phyloP scores from a whole-genome alignment of 2,888 invertebrate species.

The Acheta domesticus region DNA sequence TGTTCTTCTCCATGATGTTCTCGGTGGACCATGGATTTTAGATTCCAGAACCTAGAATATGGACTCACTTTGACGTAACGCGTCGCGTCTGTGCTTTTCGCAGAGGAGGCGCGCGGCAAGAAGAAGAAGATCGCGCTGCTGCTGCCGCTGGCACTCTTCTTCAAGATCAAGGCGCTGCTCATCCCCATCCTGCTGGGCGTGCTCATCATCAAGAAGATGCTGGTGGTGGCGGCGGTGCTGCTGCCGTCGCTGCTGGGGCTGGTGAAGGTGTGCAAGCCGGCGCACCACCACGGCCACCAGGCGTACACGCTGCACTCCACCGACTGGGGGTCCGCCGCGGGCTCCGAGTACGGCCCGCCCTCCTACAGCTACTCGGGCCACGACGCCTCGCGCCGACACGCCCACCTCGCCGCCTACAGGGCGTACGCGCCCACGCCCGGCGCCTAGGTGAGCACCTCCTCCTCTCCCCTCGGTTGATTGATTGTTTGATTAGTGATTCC shows the following conservation, averaged over 20 bases:
- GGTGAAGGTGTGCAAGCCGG: constrained; percentile 48
- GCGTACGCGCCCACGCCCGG: not conserved
- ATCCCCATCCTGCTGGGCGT: constrained; percentile 61
- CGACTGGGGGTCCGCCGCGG: constrained; percentile 24
- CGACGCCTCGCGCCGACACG: not conserved
- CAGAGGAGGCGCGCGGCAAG: constrained; percentile 31
- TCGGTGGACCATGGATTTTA: no score
- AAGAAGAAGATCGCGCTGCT: constrained; percentile 37
- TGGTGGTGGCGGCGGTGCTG: constrained; percentile 58
- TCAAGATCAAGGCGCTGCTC: constrained; percentile 56
- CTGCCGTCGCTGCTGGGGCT: constrained; percentile 55
- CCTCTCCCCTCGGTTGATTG: no score
- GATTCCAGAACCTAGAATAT: no score
- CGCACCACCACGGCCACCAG: constrained; percentile 18
- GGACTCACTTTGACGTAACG: no score
- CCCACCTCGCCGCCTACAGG: not conserved
- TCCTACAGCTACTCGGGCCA: not conserved
- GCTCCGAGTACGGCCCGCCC: not conserved
- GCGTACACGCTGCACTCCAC: constrained; percentile 12
- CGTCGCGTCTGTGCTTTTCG: no score
- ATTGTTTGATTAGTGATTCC: no score
- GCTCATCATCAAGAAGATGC: constrained; percentile 63
- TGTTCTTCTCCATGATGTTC: no score
- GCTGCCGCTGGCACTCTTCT: constrained; percentile 45
- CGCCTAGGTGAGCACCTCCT: not conserved